These are phyloP conservation scores for Amphipoea oculea DNA, from an alignment of 2,888 invertebrate species.

Conservation along the genomic window DNA sequence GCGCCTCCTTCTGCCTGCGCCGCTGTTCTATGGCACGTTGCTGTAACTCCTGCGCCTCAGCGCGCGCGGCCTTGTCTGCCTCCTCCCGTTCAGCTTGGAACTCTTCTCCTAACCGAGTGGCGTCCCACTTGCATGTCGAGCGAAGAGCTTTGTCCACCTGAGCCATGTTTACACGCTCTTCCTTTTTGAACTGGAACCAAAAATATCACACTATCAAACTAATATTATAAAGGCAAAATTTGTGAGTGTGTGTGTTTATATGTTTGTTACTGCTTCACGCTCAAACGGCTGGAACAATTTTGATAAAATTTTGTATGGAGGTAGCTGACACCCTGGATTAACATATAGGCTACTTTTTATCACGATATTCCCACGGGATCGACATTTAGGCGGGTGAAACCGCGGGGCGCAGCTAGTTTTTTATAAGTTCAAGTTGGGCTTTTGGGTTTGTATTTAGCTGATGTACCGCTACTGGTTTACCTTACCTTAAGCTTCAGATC, in stretches of 20 bases:
- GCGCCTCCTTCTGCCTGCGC: conserved; percentile 78
- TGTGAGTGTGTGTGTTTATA: too few relatives aligned
- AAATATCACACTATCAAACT: neutral
- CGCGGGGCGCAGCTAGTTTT: neutral
- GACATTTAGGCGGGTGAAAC: too few relatives aligned
- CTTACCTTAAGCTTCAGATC: conserved; percentile 95
- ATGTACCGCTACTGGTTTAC: neutral
- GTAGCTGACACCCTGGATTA: too few relatives aligned
- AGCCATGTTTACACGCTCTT: conserved; percentile 94
- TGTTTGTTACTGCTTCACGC: too few relatives aligned
- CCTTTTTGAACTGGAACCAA: conserved; percentile 93
- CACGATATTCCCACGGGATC: too few relatives aligned
- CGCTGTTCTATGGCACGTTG: conserved; percentile 87
- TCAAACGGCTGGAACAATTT: too few relatives aligned
- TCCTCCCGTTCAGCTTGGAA: conserved; percentile 78
- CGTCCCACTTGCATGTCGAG: conserved; percentile 93
- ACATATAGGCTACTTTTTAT: too few relatives aligned
- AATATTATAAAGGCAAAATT: too few relatives aligned
- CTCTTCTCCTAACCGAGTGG: conserved; percentile 75
- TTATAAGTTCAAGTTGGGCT: neutral
- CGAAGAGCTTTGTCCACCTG: conserved; percentile 94
- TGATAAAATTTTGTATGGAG: too few relatives aligned
- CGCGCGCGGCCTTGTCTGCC: conserved; percentile 68
- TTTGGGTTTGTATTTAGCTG: neutral
- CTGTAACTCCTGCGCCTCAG: conserved; percentile 68